Conservation (phyloP, 1,140 invertebrate genomes). For the Carposina sasakii region DNA sequence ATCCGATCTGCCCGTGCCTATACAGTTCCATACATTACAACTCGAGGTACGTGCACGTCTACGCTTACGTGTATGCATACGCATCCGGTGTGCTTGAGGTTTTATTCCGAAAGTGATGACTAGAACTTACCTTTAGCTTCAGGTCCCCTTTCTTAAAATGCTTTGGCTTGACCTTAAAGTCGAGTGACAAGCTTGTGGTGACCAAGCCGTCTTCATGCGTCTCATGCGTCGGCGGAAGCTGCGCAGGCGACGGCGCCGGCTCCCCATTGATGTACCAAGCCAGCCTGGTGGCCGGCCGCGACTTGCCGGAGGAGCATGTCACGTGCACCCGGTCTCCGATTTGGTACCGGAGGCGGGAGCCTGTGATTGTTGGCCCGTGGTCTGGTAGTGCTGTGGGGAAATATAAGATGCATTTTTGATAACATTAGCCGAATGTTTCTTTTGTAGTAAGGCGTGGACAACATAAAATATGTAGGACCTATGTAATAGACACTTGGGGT, state of each 20-base stretch:
- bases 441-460: no score
- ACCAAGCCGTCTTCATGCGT: slow-evolving; percentile 76
- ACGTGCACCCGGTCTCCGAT: slow-evolving; percentile 86
- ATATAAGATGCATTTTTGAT: no score
- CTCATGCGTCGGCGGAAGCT: slow-evolving; percentile 46
- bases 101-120: no score
- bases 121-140: slow-evolving; percentile 79
- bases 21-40: no score
- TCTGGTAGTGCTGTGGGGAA: slow-evolving; percentile 88
- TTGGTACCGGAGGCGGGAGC: slow-evolving; percentile 85
- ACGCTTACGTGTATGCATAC: no score
- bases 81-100: no score
- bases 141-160: slow-evolving; percentile 88
- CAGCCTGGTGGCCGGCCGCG: slow-evolving; percentile 86
- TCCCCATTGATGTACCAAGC: slow-evolving; percentile 92
- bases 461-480: no score
- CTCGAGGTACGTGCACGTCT: no score
- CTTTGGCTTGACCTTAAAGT: slow-evolving; percentile 82
- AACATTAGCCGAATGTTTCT: no score
- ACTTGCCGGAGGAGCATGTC: slow-evolving; percentile 87
- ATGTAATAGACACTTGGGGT: no score
- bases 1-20: no score
- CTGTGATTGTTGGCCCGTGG: slow-evolving; percentile 86
- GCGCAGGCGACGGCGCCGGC: slow-evolving; percentile 74
- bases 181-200: slow-evolving; percentile 79